Percentiles rank a stretch among this genome's conserved stretches.
phyloP scores from a whole-genome alignment of 2,888 invertebrate genomes.

The Diabrotica balteata region DNA sequence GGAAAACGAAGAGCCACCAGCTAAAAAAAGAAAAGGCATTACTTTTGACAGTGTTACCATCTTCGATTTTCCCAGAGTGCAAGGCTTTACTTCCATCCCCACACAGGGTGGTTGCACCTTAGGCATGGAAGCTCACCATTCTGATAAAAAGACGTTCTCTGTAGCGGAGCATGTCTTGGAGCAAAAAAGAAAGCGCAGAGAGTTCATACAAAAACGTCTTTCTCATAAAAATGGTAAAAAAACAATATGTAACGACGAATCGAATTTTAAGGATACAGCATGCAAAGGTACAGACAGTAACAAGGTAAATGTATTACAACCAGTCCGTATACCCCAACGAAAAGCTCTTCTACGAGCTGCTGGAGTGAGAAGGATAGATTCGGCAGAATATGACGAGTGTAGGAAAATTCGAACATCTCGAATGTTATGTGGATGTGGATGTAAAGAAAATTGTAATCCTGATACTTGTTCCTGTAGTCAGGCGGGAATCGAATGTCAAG shows the following conservation, averaged over 20 bases:
- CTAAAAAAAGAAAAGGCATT: slow-evolving; percentile 78
- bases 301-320: slow-evolving; percentile 69
- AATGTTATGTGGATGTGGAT: slow-evolving; percentile 93
- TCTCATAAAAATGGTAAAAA: slow-evolving; percentile 66
- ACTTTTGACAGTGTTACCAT: slow-evolving; percentile 92
- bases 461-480: slow-evolving; percentile 94
- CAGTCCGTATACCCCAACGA: slow-evolving; percentile 90
- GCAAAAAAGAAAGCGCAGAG: slow-evolving; percentile 84
- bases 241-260: slow-evolving; percentile 81
- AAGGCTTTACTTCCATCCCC: slow-evolving; percentile 91
- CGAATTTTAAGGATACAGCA: slow-evolving; percentile 84
- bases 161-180: slow-evolving; percentile 89
- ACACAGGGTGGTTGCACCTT: slow-evolving; percentile 86
- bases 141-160: slow-evolving; percentile 79
- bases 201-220: slow-evolving; percentile 75
- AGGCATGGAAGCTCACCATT: slow-evolving; percentile 81
- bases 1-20: slow-evolving; percentile 58
- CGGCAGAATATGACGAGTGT: slow-evolving; percentile 92
- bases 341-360: slow-evolving; percentile 86
- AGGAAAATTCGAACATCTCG: slow-evolving; percentile 89
- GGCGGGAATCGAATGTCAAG: slow-evolving; percentile 96
- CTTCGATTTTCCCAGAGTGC: slow-evolving; percentile 92
- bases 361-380: slow-evolving; percentile 92
- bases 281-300: slow-evolving; percentile 85
- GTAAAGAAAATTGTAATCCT: slow-evolving; percentile 93